Evolutionary conservation across 35 echinoderm and acorn worm species (phyloP).

Genomic region (Apostichopus japonicus): DNA sequence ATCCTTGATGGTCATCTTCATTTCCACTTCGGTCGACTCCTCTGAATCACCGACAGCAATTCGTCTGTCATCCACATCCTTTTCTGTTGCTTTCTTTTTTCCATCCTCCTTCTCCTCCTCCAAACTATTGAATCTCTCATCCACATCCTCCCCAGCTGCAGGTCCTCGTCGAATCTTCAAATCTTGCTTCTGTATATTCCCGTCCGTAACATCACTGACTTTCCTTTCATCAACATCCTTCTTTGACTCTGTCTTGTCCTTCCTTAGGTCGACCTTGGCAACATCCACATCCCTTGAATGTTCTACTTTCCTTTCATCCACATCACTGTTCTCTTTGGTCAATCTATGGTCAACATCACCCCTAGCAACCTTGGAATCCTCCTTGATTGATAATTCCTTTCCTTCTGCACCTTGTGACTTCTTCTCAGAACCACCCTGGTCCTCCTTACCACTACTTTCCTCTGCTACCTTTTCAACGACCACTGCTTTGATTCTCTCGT

Average conservation of each 20-base stretch:
- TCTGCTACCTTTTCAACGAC: slow-evolving; percentile 28
- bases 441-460: background rate
- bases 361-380: background rate
- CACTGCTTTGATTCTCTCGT: slow-evolving; percentile 14
- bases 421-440: background rate
- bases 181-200: background rate
- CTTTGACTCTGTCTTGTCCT: background rate
- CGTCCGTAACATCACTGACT: background rate
- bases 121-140: background rate
- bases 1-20: background rate
- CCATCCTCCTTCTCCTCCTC: background rate
- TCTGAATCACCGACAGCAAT: background rate
- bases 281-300: background rate
- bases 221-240: background rate
- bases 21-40: background rate
- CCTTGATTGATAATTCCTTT: background rate
- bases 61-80: slow-evolving; percentile 5
- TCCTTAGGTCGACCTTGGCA: background rate
- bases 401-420: background rate
- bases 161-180: background rate
- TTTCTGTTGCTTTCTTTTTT: background rate
- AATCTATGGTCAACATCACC: slow-evolving; percentile 7
- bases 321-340: background rate
- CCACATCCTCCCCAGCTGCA: background rate
- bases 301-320: slow-evolving; percentile 22